phyloP scores from a whole-genome alignment of 2,797 vertebrate species.

The Cirrhinus molitorella region DNA sequence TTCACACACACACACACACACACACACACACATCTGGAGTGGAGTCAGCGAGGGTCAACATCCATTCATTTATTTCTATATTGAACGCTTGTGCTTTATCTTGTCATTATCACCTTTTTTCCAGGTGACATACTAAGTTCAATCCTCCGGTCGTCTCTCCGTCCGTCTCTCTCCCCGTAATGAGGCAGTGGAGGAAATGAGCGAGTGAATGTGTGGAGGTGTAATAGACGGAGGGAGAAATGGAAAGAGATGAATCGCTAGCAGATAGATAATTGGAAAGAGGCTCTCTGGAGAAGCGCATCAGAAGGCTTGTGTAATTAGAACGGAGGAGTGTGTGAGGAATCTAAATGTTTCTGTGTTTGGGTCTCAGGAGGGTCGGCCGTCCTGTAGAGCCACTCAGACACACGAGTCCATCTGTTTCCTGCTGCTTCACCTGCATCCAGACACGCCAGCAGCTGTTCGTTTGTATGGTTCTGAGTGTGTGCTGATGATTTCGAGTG shows the following conservation, averaged over 20 bases:
- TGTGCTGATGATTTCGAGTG: not conserved
- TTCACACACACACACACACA: not conserved
- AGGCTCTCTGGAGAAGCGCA: slow-evolving; percentile 41
- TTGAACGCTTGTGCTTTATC: slow-evolving; percentile 27
- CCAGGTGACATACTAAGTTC: slow-evolving; percentile 20
- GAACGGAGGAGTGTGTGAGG: slow-evolving; percentile 43
- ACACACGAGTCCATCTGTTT: slow-evolving; percentile 31
- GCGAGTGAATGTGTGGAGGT: slow-evolving; percentile 32
- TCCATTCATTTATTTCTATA: not conserved
- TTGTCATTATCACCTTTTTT: slow-evolving; percentile 27
- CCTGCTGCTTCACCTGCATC: slow-evolving; percentile 19
- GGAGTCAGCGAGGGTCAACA: not conserved
- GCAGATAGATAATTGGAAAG: slow-evolving; percentile 50
- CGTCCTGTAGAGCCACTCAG: slow-evolving; percentile 18
- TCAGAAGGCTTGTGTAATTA: slow-evolving; percentile 45
- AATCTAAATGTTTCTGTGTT: slow-evolving; percentile 47
- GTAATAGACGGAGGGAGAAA: slow-evolving; percentile 42
- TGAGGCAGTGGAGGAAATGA: slow-evolving; percentile 36
- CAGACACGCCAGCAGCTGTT: slow-evolving; percentile 16
- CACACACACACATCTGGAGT: not conserved
- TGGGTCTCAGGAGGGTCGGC: slow-evolving; percentile 1
- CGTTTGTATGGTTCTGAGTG: not conserved
- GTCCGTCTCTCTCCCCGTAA: slow-evolving; percentile 8
- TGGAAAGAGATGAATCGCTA: slow-evolving; percentile 34
- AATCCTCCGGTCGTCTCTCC: not conserved